Base-by-base conservation (phyloP, 2,797 vertebrate species). In the Decapterus maruadsi region DNA sequence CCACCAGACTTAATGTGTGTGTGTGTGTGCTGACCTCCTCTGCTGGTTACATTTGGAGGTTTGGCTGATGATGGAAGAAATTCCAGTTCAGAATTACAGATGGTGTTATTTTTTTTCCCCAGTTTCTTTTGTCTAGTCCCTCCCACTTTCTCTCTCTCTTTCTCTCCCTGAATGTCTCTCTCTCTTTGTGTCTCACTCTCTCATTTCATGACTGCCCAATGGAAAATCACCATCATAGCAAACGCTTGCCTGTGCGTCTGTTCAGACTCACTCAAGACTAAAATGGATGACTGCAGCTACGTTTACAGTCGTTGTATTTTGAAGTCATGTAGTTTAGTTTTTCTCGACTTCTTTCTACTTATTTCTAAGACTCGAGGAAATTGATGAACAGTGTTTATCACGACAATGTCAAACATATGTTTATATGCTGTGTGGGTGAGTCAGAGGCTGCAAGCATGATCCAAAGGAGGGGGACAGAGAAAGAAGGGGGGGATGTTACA, bases 181-280 rank as follows among this genome's bases (percentile, higher is more conserved):
- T 68, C 64, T 60, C 48, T 45, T 62, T 66, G 40, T 72, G 62
- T 76, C 75, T 86, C 68, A 59, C 79, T 62, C 66, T 68, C 78
- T 70, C 66, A 42, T 85, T 86, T 82, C 82, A 60, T 31, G 53
- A 83, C 34, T 53, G 59, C 87, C 90, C 84, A 75, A 75, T 93
- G 95, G 95, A 96, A 95, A 96, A 96, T 93, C 91, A 73, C 76
- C 80, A 93, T 95, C 94, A 95, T 68, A 66, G 87, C 77, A 78
- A 92, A 88, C 51, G 70, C 67, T 79, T 59, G 72, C 57, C 64
- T 66, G 54, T 46, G 40, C 17, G 55, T 72, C 75, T 80, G 72
- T 31, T 84, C 75, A 70, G 38, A 70, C 73, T 83, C 51, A 48
- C 63, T 61, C n/a, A 5, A 20, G 42, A 16, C 73, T 65, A 65